Evolutionary conservation across 2,888 invertebrate genomes (phyloP).

Genomic region (Glyphotaelius pellucidus): DNA sequence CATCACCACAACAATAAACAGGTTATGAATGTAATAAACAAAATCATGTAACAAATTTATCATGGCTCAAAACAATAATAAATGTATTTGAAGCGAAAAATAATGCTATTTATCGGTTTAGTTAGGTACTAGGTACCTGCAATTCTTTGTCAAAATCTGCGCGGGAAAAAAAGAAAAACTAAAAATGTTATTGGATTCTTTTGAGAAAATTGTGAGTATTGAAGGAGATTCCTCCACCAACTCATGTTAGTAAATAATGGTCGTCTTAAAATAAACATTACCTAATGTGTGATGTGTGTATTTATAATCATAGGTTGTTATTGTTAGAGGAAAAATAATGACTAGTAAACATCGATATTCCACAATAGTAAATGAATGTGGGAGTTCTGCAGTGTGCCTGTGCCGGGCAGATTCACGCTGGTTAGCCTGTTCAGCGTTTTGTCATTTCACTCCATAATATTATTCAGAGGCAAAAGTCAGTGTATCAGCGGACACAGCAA

Average conservation of each 20-base stretch:
- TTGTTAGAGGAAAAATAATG: background rate
- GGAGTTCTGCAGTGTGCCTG: background rate
- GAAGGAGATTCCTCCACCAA: background rate
- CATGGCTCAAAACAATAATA: background rate
- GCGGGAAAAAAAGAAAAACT: background rate
- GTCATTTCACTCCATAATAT: slow-evolving; percentile 23
- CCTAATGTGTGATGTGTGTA: background rate
- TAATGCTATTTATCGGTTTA: background rate
- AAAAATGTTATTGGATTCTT: background rate
- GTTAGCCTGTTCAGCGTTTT: background rate
- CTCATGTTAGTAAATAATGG: background rate
- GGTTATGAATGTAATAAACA: background rate
- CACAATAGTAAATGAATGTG: background rate
- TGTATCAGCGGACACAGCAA: slow-evolving; percentile 25
- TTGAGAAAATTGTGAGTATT: background rate
- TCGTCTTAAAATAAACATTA: background rate
- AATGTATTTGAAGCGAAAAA: background rate
- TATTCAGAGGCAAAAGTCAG: slow-evolving; percentile 56
- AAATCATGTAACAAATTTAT: background rate
- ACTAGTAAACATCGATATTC: background rate
- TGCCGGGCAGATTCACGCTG: background rate
- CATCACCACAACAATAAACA: background rate
- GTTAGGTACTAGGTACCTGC: background rate
- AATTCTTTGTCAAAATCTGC: background rate
- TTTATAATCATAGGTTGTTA: background rate